phyloP scores from a whole-genome alignment of 1,140 invertebrate species.

The Solenopsis fugax region DNA sequence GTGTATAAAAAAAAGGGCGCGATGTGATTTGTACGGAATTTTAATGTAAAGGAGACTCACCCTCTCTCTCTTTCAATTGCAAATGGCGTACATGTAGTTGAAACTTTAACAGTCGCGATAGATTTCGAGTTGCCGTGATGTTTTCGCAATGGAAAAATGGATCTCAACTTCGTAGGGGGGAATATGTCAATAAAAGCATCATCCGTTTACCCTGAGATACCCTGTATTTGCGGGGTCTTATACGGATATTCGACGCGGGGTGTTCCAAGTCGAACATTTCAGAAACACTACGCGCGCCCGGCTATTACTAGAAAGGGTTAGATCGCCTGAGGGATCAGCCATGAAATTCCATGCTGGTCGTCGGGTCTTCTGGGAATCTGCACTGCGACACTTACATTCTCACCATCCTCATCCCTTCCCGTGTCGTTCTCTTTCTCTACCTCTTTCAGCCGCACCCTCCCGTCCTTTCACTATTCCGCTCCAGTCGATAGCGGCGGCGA shows the following conservation, averaged over 20 bases:
- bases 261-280: conserved; percentile 37
- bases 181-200: conserved; percentile 22
- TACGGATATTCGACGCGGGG: conserved; percentile 28
- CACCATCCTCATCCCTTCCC: conserved; percentile 32
- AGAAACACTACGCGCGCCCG: conserved; percentile 45
- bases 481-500: conserved; percentile 53
- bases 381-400: conserved; percentile 76
- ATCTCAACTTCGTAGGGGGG: not conserved
- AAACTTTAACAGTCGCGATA: not conserved
- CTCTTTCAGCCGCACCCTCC: conserved; percentile 6
- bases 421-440: conserved; percentile 14
- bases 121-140: not conserved
- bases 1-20: not conserved
- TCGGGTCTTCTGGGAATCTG: conserved; percentile 69
- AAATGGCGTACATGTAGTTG: not conserved
- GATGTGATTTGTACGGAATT: not conserved
- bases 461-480: conserved; percentile 29
- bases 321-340: conserved; percentile 58
- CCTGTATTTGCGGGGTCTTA: conserved; percentile 27
- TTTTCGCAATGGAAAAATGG: conserved; percentile 1
- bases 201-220: conserved; percentile 14
- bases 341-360: conserved; percentile 68
- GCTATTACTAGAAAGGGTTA: conserved; percentile 47
- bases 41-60: not conserved
- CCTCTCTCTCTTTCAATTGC: not conserved